Base-by-base conservation (phyloP, 1,140 invertebrate genomes). In the Drosophila pachea region DNA sequence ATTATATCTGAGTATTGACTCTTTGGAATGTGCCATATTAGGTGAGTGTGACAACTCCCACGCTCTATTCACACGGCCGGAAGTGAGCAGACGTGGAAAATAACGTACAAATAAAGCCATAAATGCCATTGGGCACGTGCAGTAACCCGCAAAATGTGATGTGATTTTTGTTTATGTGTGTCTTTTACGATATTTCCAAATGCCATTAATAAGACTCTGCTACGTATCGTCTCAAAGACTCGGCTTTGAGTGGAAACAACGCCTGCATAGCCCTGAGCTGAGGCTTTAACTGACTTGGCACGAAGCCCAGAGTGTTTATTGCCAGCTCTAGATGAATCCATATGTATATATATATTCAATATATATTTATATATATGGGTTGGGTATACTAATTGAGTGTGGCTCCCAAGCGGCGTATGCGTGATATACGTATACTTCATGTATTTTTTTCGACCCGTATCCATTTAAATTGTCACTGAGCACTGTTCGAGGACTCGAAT, bases 261-360 rank as follows among this genome's bases (percentile, higher is more conserved):
- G 65, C 65, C 64, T 56, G 67, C 67, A 66, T 67, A 67, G 63
- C 63, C 68, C 66, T 71, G 68, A 71, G 54, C 45, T 55, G 7
- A 11, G 53, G 29, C 9, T 55, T 50, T 31, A 50, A 56, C 65
- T 68, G 47, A 40, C 32, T 70, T 53, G 53, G 29, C 62, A 56
- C 54, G 31, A 56, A 16, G 7, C 11, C 33, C 6, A 16, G 31
- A 33, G 12, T 33, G 29, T n/a, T 32, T 40, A 49, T 50, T 14
- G 7, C 48, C 48, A 50, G 31, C 32, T 52, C 49, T 50, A 9
- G 7, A 3, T n/a, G 11, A 4, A 5, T 42, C 40, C 22, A 22
- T 22, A 22, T 22, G 3, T 22, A 22, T 22, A 22, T 42, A 5
- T 40, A 40, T 42, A 12, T 7, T n/a, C 40, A 12, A 43, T 14